Evolutionary conservation across 1,140 invertebrate species (phyloP).

Genomic region (Elysia chlorotica): DNA sequence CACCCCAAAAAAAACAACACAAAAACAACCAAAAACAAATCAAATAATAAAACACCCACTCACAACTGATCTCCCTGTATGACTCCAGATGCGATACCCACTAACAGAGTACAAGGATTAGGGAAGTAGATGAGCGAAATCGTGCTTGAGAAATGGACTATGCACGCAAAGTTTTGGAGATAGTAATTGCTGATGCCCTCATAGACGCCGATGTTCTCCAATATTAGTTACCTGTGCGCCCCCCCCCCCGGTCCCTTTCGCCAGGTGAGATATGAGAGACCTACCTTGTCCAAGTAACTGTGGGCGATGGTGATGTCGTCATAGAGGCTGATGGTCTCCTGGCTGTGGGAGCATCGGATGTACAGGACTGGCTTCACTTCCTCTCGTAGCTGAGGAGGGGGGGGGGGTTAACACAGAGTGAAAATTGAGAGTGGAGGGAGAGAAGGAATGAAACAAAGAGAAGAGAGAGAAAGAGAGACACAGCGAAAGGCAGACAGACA

Average conservation of each 20-base stretch:
- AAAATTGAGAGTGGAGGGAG: not conserved
- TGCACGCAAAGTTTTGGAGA: not conserved
- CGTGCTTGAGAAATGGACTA: not conserved
- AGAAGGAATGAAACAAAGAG: no score
- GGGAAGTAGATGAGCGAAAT: not conserved
- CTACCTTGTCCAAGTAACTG: slow-evolving; percentile 41
- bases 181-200: not conserved
- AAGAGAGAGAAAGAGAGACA: no score
- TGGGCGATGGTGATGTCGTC: slow-evolving; percentile 41
- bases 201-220: not conserved
- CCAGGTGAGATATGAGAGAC: no score
- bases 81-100: not conserved
- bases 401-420: not conserved
- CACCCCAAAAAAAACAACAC: not conserved
- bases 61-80: not conserved
- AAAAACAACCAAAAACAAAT: not conserved
- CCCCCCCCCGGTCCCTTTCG: not conserved
- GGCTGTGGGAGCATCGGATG: slow-evolving; percentile 53
- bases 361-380: slow-evolving; percentile 55
- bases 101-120: not conserved
- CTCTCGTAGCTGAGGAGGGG: slow-evolving; percentile 42
- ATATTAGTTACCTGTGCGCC: not conserved
- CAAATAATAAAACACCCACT: not conserved
- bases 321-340: slow-evolving; percentile 46
- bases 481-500: no score